A percentile compares a stretch with the other conserved stretches of the same genome.
phyloP scores from a whole-genome alignment of 2,797 vertebrate species.

The Gambelia wislizenii region DNA sequence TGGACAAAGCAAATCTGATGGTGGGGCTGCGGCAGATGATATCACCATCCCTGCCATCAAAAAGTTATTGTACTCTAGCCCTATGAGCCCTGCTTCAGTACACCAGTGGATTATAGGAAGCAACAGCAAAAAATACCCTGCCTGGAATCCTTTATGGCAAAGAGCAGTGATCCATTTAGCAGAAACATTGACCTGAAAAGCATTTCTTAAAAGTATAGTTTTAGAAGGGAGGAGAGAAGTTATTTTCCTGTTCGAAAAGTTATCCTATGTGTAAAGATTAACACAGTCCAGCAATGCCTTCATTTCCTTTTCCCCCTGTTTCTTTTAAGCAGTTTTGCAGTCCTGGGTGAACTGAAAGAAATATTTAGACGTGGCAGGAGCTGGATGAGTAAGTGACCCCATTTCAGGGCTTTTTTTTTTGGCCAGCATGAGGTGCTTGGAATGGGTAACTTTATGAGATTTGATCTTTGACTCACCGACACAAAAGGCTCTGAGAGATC shows the following conservation, averaged over 20 bases:
- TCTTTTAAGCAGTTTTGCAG: constrained; percentile 53
- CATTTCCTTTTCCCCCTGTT: neutral
- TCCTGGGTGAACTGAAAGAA: constrained; percentile 32
- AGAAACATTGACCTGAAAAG: neutral
- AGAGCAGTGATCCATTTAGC: too few relatives aligned
- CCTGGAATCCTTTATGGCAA: neutral
- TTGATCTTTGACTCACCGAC: constrained; percentile 58
- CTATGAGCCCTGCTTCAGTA: neutral
- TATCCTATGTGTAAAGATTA: neutral
- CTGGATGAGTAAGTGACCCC: constrained; percentile 44
- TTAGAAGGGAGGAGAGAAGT: neutral
- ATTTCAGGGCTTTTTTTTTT: constrained; percentile 30
- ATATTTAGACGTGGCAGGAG: constrained; percentile 48
- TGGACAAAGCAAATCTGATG: too few relatives aligned
- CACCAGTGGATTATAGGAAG: too few relatives aligned
- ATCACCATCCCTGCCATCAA: too few relatives aligned
- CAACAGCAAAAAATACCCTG: too few relatives aligned
- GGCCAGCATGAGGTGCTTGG: constrained; percentile 13
- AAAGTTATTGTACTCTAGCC: too few relatives aligned
- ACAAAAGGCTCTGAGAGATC: constrained; percentile 46
- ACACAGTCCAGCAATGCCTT: neutral
- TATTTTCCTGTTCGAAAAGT: neutral
- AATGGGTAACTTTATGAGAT: constrained; percentile 43
- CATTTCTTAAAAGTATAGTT: neutral
- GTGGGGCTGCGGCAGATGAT: too few relatives aligned